Conservation (phyloP, 2,113 vertebrate genomes). For the Podocnemis expansa region DNA sequence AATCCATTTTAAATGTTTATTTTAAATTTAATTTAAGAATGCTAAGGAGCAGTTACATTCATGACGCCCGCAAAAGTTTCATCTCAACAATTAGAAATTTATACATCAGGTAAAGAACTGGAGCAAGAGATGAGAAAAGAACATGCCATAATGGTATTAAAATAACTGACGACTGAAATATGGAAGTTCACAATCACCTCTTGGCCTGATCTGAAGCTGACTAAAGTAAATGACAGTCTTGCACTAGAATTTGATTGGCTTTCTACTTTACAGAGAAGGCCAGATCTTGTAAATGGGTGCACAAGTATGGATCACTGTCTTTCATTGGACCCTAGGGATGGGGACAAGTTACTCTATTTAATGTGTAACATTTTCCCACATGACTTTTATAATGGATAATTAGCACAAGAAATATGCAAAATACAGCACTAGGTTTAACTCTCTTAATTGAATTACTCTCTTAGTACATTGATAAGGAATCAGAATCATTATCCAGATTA, state of each 20-base stretch:
- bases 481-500: constrained; percentile 17
- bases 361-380: background rate
- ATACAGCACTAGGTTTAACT: background rate
- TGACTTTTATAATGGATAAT: background rate
- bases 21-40: background rate
- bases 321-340: background rate
- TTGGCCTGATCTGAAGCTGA: background rate
- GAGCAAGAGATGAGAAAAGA: background rate
- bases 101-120: background rate
- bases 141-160: background rate
- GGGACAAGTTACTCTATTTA: background rate
- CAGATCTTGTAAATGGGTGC: background rate
- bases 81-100: background rate
- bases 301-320: background rate
- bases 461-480: constrained; percentile 21
- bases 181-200: background rate
- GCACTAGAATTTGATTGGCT: background rate
- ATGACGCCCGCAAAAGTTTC: background rate
- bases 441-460: background rate
- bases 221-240: background rate
- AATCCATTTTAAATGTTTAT: background rate
- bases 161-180: background rate
- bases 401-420: constrained; percentile 1
- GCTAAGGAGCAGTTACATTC: background rate
- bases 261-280: background rate